Percentiles rank a stretch among this genome's conserved stretches.
Evolutionary conservation across 2,888 invertebrate genomes (phyloP).

Genomic region (Caenorhabditis wallacei): DNA sequence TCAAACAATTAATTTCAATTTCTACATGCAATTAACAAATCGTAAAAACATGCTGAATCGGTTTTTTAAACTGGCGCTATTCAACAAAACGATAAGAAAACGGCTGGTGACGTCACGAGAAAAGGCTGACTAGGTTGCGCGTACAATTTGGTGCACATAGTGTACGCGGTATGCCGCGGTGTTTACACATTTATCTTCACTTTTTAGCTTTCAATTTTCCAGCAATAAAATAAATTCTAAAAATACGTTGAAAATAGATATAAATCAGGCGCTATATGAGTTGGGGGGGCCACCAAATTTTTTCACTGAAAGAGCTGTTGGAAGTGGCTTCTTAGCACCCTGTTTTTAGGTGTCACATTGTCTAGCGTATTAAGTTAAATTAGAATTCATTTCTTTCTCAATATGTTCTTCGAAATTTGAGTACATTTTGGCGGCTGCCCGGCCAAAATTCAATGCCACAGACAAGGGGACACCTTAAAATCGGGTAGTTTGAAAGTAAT

Average conservation of each 20-base stretch:
- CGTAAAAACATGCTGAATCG: background rate
- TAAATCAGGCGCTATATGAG: background rate
- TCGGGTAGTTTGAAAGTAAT: too few species aligned
- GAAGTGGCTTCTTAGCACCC: too few species aligned
- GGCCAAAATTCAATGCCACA: too few species aligned
- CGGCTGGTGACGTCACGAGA: constrained; percentile 47
- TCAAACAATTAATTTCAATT: background rate
- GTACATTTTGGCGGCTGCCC: too few species aligned
- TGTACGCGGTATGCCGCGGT: constrained; percentile 18
- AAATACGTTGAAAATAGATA: background rate
- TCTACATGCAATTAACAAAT: background rate
- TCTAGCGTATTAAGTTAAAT: too few species aligned
- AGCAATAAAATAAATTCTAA: background rate
- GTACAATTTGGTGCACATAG: constrained; percentile 23
- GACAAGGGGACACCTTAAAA: too few species aligned
- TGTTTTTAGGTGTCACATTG: too few species aligned
- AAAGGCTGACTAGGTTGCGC: constrained; percentile 19
- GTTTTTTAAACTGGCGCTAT: constrained; percentile 56
- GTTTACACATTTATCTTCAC: constrained; percentile 31
- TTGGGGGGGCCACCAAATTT: too few species aligned
- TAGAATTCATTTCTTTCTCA: too few species aligned
- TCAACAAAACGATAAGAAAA: constrained; percentile 51
- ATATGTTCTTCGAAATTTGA: too few species aligned
- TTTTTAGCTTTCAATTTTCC: background rate
- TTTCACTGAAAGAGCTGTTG: too few species aligned